Conservation (phyloP, 2,113 vertebrate species). For the Phylloscopus trochilus region DNA sequence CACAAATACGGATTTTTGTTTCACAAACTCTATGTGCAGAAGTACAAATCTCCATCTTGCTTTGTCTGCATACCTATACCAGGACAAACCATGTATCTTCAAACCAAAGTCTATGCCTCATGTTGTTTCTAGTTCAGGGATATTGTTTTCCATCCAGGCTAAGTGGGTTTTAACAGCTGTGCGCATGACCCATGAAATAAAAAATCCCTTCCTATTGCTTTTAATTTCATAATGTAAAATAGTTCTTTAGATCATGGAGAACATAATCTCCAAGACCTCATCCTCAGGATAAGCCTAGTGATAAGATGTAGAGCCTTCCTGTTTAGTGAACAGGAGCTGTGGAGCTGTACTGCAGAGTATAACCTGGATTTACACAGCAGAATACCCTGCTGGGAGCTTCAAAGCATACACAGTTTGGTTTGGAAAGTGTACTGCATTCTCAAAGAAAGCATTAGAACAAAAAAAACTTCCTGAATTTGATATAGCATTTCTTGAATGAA, state of each 20-base stretch:
- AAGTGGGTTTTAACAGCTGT: background rate
- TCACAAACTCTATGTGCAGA: background rate
- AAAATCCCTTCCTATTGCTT: background rate
- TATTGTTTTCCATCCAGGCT: background rate
- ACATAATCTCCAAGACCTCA: background rate
- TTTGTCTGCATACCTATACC: background rate
- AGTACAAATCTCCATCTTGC: background rate
- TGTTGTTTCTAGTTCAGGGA: background rate
- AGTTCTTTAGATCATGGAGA: background rate
- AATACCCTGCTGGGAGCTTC: background rate
- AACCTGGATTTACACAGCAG: background rate
- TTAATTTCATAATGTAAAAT: constrained; percentile 8
- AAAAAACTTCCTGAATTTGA: background rate
- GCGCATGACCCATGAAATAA: background rate
- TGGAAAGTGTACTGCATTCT: background rate
- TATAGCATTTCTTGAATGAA: background rate
- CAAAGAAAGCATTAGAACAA: background rate
- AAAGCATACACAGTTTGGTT: background rate
- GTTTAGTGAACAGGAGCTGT: background rate
- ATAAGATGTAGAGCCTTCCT: background rate
- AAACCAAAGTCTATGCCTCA: background rate
- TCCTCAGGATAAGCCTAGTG: background rate
- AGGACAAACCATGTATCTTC: background rate
- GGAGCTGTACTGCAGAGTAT: fast-evolving
- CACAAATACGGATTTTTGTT: background rate